A percentile compares a stretch with the other conserved stretches of the same genome.
Evolutionary conservation across 2,888 invertebrate genomes (phyloP).

Genomic region (Nomada goodeniana): DNA sequence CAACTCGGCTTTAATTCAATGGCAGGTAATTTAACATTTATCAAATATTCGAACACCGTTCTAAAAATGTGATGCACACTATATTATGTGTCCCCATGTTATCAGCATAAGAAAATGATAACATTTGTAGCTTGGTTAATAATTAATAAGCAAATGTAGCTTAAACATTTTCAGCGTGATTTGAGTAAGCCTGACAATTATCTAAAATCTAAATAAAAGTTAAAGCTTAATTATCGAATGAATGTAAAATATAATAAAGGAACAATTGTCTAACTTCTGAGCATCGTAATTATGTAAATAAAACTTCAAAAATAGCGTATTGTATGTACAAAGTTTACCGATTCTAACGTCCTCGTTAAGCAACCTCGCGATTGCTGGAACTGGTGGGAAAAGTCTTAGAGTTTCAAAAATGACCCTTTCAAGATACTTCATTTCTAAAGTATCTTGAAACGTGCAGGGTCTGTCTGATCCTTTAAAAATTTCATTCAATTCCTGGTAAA

Average conservation of each 20-base stretch:
- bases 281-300: no score
- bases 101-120: no score
- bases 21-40: no score
- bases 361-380: slow-evolving; percentile 91
- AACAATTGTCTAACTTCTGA: no score
- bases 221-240: no score
- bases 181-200: not conserved
- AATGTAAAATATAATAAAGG: not conserved
- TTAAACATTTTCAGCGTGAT: not conserved
- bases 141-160: not conserved
- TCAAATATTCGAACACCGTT: no score
- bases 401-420: slow-evolving; percentile 93
- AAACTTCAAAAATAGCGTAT: no score
- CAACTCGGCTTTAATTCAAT: no score
- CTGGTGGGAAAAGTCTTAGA: slow-evolving; percentile 91
- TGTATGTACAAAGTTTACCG: slow-evolving; percentile 84
- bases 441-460: slow-evolving; percentile 92
- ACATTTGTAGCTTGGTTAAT: no score
- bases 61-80: no score
- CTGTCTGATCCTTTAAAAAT: slow-evolving; percentile 92
- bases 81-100: no score
- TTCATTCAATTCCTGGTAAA: slow-evolving; percentile 89
- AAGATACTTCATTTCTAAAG: slow-evolving; percentile 93
- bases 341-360: slow-evolving; percentile 90
- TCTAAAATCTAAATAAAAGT: no score